Conservation (phyloP, 1,140 invertebrate species). For the Hydropsyche tenuis region DNA sequence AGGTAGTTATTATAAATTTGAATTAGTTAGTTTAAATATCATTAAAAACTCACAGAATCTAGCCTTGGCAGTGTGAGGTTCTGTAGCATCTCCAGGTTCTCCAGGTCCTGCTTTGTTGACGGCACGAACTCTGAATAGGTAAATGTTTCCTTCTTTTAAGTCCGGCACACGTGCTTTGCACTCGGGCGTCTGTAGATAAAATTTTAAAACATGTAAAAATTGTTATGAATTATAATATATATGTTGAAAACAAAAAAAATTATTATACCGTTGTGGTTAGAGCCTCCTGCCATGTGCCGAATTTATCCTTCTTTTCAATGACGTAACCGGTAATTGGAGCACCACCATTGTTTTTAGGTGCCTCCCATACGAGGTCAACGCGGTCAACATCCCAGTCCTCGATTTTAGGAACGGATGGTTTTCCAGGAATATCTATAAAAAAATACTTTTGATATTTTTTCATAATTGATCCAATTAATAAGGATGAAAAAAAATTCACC, state of each 20-base stretch:
- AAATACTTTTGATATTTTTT: slow-evolving; percentile 22
- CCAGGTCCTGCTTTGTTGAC: slow-evolving; percentile 94
- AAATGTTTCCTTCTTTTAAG: slow-evolving; percentile 88
- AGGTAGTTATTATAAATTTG: slow-evolving; percentile 9
- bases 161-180: slow-evolving; percentile 84
- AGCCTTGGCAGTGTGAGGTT: slow-evolving; percentile 89
- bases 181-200: slow-evolving; percentile 68
- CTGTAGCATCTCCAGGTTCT: slow-evolving; percentile 87
- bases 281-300: slow-evolving; percentile 89
- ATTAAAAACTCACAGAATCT: slow-evolving; percentile 75
- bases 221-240: slow-evolving; percentile 13
- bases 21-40: no score
- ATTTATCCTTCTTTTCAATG: slow-evolving; percentile 96
- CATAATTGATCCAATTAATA: background rate
- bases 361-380: slow-evolving; percentile 92
- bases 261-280: slow-evolving; percentile 73
- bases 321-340: slow-evolving; percentile 95
- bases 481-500: slow-evolving; percentile 51
- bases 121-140: slow-evolving; percentile 91
- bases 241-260: slow-evolving; percentile 13
- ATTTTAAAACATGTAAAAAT: slow-evolving; percentile 19
- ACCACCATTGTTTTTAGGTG: slow-evolving; percentile 88
- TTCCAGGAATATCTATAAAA: slow-evolving; percentile 77
- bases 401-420: slow-evolving; percentile 87
- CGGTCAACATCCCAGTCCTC: slow-evolving; percentile 93